Percentiles rank a stretch among this genome's conserved stretches.
Conservation (phyloP, 2,797 vertebrate genomes). For the Intellagama lesueurii region DNA sequence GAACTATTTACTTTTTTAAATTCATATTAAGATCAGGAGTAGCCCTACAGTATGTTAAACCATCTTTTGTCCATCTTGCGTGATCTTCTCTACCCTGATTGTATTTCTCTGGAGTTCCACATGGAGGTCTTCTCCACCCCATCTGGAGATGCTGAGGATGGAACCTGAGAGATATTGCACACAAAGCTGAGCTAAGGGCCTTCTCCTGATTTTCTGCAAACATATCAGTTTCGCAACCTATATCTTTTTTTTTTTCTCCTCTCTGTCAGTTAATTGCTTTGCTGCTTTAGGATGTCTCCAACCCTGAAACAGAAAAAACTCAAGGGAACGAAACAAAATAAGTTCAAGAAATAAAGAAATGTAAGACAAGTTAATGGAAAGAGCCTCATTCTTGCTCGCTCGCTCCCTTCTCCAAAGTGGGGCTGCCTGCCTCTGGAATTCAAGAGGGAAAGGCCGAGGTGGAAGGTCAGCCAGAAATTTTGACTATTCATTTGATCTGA, state of each 20-base stretch:
- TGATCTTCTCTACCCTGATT: background rate
- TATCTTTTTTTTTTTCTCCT: background rate
- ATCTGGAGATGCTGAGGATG: background rate
- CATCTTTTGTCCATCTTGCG: background rate
- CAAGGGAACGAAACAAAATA: background rate
- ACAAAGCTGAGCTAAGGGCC: background rate
- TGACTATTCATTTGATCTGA: no score
- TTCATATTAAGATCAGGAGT: background rate
- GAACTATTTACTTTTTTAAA: background rate
- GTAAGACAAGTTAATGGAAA: no score
- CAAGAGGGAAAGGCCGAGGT: background rate
- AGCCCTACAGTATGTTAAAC: no score
- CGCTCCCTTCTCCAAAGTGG: no score
- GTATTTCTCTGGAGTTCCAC: background rate
- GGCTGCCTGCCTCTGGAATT: no score
- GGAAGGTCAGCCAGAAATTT: background rate
- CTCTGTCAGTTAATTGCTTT: background rate
- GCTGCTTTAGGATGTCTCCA: background rate
- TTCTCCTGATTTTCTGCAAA: background rate
- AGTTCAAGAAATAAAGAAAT: background rate
- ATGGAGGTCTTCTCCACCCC: background rate
- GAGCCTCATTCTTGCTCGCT: no score
- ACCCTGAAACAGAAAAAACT: background rate
- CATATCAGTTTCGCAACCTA: background rate
- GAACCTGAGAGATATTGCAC: background rate